phyloP scores from a whole-genome alignment of 2,888 invertebrate species.

The Thymelicus acteon region DNA sequence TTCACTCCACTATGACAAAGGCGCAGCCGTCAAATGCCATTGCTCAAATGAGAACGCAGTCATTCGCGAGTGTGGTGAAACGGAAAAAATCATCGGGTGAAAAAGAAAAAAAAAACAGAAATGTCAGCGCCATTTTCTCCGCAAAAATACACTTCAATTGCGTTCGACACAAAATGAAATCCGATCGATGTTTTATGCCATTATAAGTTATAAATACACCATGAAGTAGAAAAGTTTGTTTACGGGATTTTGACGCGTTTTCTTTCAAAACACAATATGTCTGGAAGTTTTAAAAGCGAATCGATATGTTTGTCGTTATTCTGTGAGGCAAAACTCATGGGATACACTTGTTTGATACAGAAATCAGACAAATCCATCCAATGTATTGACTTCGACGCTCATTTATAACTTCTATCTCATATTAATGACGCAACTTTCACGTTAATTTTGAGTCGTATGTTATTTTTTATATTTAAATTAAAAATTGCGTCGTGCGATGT shows the following conservation, averaged over 20 bases:
- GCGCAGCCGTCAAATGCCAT: conserved; percentile 79
- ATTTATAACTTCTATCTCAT: neutral
- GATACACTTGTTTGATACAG: conserved; percentile 4
- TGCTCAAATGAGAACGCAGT: conserved; percentile 82
- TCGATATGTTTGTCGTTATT: conserved; percentile 16
- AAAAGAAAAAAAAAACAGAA: conserved; percentile 55
- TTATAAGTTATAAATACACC: conserved; percentile 35
- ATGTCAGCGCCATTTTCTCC: conserved; percentile 65
- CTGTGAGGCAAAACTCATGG: conserved; percentile 16
- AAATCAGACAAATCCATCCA: conserved; percentile 9
- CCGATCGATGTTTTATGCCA: conserved; percentile 38
- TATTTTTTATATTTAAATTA: no score
- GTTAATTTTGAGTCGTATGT: no score
- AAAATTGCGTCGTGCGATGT: no score
- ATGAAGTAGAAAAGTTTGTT: conserved; percentile 32
- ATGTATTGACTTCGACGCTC: conserved; percentile 4
- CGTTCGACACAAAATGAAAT: conserved; percentile 43
- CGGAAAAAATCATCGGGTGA: conserved; percentile 78
- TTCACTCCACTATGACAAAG: conserved; percentile 67
- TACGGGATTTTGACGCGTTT: conserved; percentile 17
- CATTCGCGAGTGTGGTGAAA: conserved; percentile 77
- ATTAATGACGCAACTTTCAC: neutral
- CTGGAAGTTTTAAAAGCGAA: conserved; percentile 31
- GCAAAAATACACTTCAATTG: conserved; percentile 51
- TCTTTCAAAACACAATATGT: conserved; percentile 27